phyloP scores from a whole-genome alignment of 1,140 invertebrate species.

The Heliconius melpomene region DNA sequence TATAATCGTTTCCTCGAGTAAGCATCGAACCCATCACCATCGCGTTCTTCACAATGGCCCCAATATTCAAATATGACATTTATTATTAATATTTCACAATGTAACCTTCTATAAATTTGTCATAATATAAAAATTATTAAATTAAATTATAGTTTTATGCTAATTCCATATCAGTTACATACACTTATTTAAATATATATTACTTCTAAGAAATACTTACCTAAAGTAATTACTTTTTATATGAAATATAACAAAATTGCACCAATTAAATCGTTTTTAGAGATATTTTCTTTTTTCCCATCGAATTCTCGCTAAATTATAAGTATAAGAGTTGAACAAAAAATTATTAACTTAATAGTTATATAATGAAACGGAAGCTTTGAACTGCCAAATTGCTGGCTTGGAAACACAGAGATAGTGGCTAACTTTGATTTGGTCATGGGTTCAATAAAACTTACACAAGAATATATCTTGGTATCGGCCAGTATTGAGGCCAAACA shows the following conservation, averaged over 20 bases:
- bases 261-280: not conserved
- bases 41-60: too few species aligned
- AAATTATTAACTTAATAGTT: not conserved
- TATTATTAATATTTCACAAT: too few species aligned
- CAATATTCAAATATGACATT: too few species aligned
- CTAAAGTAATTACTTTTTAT: constrained; percentile 6
- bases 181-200: constrained; percentile 4
- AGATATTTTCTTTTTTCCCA: constrained; percentile 2
- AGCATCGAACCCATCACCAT: too few species aligned
- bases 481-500: too few species aligned
- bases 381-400: not conserved
- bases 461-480: too few species aligned
- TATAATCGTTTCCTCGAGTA: too few species aligned
- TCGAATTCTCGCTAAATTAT: not conserved
- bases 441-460: too few species aligned
- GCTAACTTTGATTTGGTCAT: too few species aligned
- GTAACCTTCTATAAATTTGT: too few species aligned
- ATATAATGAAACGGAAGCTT: not conserved
- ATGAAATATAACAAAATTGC: not conserved
- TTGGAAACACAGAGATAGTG: too few species aligned
- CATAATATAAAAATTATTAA: not conserved
- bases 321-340: not conserved
- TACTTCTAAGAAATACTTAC: not conserved
- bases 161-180: constrained; percentile 8
- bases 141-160: not conserved